Evolutionary conservation across 2,888 invertebrate genomes (phyloP), one percentile per base, ranked within the genome.

Genomic region (Magallana nippona): DNA sequence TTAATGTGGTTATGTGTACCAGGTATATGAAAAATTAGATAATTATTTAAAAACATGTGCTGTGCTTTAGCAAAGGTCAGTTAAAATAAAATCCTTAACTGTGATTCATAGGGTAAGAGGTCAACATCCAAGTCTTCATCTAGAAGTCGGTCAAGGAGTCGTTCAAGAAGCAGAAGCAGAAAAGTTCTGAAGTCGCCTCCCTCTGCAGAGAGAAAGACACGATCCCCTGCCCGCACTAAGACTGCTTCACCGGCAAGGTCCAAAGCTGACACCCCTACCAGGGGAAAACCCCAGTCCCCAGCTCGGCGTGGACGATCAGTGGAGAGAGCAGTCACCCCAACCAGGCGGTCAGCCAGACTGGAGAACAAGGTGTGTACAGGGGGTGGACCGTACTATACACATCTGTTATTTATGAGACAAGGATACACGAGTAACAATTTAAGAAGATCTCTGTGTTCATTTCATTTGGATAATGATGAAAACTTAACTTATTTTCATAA

Each of bases 341-440:
- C 88, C 15, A 87, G 89, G 55, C 87, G 88, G 86, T 89, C 89
- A 32, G 87, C 88, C 32, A 82, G 89, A 58, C 44, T 90, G 62
- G 89, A 82, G 78, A 86, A 86, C 56, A 77, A 58, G 85, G 85
- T 27, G 1, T 27, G 27, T 27, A 27, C 27, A 27, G 27, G 27
- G 27, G 27, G 2, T 27, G 1, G 1, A 27, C 27, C n/a, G n/a
- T n/a, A n/a, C n/a, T n/a, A 27, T 27, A 27, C 1, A 27, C 27
- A 27, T 27, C 27, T 27, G 1, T 27, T 27, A 27, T 2, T 27
- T 27, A 27, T 1, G 27, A 27, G 2, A 1, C 27, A 27, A 27
- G 27, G 27, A 27, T 27, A 27, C 27, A 2, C 2, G 27, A 27
- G 27, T 27, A 27, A 27, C 27, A 27, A 27, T 27, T 27, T 27